Percentiles rank a stretch among this genome's conserved stretches.
phyloP scores from a whole-genome alignment of 1,140 invertebrate species.

The Aricia agestis region DNA sequence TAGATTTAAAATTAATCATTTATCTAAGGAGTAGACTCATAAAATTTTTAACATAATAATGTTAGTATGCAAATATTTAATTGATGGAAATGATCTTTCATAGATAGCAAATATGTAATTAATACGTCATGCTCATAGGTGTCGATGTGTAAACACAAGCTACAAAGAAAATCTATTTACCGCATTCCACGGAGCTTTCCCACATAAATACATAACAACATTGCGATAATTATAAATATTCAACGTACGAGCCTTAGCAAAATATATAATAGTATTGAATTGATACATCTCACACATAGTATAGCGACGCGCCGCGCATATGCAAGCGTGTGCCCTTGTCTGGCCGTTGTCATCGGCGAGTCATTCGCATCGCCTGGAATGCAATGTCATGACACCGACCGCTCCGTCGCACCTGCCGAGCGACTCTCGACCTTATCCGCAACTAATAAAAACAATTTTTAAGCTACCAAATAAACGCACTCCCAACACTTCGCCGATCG shows the following conservation, averaged over 20 bases:
- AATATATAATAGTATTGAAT: constrained; percentile 18
- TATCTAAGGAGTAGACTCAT: too few species aligned
- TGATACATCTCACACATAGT: constrained; percentile 18
- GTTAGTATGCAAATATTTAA: too few species aligned
- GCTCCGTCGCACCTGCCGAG: constrained; percentile 28
- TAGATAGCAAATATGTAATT: too few species aligned
- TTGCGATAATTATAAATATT: constrained; percentile 20
- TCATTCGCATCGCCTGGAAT: constrained; percentile 69
- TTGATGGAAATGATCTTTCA: too few species aligned
- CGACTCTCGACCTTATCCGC: constrained; percentile 25
- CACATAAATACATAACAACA: constrained; percentile 19
- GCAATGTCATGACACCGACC: constrained; percentile 67
- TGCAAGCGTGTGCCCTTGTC: constrained; percentile 66
- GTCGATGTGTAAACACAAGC: not conserved
- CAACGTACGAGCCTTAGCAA: constrained; percentile 6
- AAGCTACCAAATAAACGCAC: not conserved
- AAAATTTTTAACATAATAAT: too few species aligned
- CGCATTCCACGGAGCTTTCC: constrained; percentile 6
- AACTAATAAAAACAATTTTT: constrained; percentile 26
- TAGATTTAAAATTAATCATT: too few species aligned
- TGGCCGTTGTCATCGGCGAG: constrained; percentile 68
- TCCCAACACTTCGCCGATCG: constrained; percentile 30
- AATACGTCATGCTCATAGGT: not conserved
- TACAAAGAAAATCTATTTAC: constrained; percentile 5
- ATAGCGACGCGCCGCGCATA: constrained; percentile 41